Evolutionary conservation across 2,888 invertebrate genomes (phyloP), one percentile per base, ranked within the genome.

Genomic region (Cantharis rufa): DNA sequence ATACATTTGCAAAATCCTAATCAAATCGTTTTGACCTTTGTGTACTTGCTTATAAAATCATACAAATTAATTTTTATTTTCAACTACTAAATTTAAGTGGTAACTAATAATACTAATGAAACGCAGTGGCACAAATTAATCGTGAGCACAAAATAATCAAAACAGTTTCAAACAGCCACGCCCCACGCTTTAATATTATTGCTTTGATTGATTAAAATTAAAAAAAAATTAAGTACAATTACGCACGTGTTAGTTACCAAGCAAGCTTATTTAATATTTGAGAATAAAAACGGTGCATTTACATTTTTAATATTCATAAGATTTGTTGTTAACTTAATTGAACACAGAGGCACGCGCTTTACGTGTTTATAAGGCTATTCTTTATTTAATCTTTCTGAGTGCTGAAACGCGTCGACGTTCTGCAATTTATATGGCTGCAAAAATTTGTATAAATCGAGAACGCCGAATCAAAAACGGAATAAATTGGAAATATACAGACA

Each of bases 341-440:
- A 75, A 78, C 78, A 78, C 73, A 75, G 71, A 78, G 78, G 78
- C 78, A 78, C 78, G 76, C 71, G 69, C 75, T 72, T 71, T 70
- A 78, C 72, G 72, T 75, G 24, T 71, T 72, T 71, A 73, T 78
- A 78, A 76, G 78, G 78, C 78, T 78, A 78, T 48, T 70, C 70
- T 69, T 73, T 66, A 24, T 66, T 66, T 21, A 48, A n/a, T 70
- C 15, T 16, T 15, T 77, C 48, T 78, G 62, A 72, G 75, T 78
- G 76, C 78, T 76, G 72, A 71, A 78, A 76, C 74, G 74, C 61
- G 62, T 16, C 70, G 68, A 24, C 21, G 75, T 76, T 79, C 76
- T 74, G 75, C 62, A 73, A 79, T 78, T 78, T 77, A 78, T 77
- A 78, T 78, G 79, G 79, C 78, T 79, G 79, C 48, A 32, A 75